Conservation (phyloP, 2,113 vertebrate species). For the Verasper variegatus region DNA sequence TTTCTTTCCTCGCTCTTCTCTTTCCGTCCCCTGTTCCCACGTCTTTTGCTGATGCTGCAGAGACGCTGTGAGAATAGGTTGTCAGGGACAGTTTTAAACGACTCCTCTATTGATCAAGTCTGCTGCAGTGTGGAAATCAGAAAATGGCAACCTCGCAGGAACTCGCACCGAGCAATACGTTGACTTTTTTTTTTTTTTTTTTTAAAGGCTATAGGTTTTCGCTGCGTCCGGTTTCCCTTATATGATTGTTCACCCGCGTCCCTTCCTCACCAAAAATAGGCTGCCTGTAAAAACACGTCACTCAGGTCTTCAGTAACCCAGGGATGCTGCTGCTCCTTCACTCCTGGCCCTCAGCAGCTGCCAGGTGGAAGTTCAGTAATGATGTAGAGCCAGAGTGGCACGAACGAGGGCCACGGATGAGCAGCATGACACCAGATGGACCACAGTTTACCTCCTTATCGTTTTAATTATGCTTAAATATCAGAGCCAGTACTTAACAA, state of each 20-base stretch:
- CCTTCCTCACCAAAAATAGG: too few relatives aligned
- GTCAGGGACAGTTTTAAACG: constrained; percentile 33
- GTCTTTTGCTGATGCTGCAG: constrained; percentile 43
- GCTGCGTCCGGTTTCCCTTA: neutral
- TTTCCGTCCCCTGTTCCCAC: neutral
- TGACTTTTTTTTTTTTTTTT: neutral
- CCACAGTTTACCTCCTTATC: too few relatives aligned
- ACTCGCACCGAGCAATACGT: neutral
- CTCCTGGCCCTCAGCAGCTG: too few relatives aligned
- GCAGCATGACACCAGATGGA: too few relatives aligned
- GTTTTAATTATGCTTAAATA: too few relatives aligned
- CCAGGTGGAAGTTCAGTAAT: too few relatives aligned
- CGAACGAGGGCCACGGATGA: too few relatives aligned
- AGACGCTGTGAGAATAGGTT: constrained; percentile 1
- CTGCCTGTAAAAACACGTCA: too few relatives aligned
- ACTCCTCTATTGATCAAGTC: constrained; percentile 43
- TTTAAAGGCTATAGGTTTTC: neutral
- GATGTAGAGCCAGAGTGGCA: too few relatives aligned
- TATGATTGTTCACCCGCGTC: constrained; percentile 1
- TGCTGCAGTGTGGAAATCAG: constrained; percentile 58
- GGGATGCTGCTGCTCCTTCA: too few relatives aligned
- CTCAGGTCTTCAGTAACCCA: too few relatives aligned
- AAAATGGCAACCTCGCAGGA: constrained; percentile 14
- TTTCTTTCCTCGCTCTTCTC: neutral
- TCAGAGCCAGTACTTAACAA: too few relatives aligned